These are phyloP conservation scores for Coelopa pilipes DNA, from an alignment of 2,888 invertebrate species.

Conservation along the genomic window DNA sequence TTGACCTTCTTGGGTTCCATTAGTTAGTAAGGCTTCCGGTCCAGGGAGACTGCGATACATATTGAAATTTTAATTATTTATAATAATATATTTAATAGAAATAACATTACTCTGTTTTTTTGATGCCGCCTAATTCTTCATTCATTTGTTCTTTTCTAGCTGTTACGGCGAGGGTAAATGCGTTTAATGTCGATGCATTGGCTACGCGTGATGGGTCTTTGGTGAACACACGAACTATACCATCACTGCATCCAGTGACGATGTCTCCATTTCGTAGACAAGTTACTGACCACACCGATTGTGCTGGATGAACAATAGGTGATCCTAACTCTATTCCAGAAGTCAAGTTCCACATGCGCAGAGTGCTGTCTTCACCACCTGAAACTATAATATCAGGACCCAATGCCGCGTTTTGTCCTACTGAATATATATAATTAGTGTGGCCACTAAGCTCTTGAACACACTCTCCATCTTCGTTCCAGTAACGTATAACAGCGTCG, in stretches of 20 bases:
- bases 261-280: constrained; percentile 88
- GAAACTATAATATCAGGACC: constrained; percentile 77
- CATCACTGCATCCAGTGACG: constrained; percentile 89
- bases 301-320: constrained; percentile 74
- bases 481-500: constrained; percentile 87
- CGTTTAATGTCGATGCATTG: constrained; percentile 70
- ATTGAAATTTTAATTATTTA: neutral
- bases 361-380: constrained; percentile 88
- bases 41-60: constrained; percentile 77
- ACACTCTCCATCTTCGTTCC: constrained; percentile 84
- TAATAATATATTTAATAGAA: neutral
- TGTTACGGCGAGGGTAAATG: constrained; percentile 80
- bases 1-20: constrained; percentile 83
- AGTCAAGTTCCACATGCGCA: constrained; percentile 78
- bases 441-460: constrained; percentile 83
- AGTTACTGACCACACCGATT: constrained; percentile 89
- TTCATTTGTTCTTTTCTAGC: constrained; percentile 72
- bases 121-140: constrained; percentile 84
- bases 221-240: constrained; percentile 87
- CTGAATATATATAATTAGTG: constrained; percentile 85
- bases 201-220: constrained; percentile 78
- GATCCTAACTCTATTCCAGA: constrained; percentile 57
- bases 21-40: constrained; percentile 77
- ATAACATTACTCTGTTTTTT: constrained; percentile 79
- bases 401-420: constrained; percentile 70